Conservation (phyloP, 1,140 invertebrate genomes). For the Papilio helenus region DNA sequence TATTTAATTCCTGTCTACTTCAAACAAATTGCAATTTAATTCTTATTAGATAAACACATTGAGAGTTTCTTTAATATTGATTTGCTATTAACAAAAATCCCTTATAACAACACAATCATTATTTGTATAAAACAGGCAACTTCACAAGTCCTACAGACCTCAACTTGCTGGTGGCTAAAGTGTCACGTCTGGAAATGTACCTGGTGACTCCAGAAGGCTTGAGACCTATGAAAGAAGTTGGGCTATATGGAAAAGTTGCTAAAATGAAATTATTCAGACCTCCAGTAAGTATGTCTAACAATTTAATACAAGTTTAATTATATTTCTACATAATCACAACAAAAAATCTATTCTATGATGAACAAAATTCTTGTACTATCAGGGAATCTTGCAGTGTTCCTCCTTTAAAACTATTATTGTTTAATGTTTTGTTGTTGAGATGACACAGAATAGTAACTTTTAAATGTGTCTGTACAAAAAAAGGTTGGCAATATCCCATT, state of each 20-base stretch:
- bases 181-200: constrained; percentile 97
- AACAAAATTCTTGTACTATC: no score
- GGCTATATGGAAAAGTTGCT: constrained; percentile 97
- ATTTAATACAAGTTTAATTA: neutral
- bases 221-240: constrained; percentile 96
- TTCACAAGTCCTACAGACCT: constrained; percentile 97
- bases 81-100: neutral
- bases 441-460: no score
- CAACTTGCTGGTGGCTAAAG: constrained; percentile 98
- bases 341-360: no score
- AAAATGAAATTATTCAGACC: constrained; percentile 97
- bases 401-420: no score
- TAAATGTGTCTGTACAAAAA: no score
- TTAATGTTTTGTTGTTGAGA: no score
- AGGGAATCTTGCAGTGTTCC: no score
- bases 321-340: no score
- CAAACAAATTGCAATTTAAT: neutral
- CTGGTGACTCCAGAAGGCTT: constrained; percentile 98
- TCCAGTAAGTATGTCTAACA: constrained; percentile 85
- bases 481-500: no score
- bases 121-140: constrained; percentile 89
- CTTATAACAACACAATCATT: neutral
- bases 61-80: neutral
- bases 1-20: no score
- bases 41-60: neutral